Base-by-base conservation (phyloP, 2,113 vertebrate genomes). In the Scopus umbretta region DNA sequence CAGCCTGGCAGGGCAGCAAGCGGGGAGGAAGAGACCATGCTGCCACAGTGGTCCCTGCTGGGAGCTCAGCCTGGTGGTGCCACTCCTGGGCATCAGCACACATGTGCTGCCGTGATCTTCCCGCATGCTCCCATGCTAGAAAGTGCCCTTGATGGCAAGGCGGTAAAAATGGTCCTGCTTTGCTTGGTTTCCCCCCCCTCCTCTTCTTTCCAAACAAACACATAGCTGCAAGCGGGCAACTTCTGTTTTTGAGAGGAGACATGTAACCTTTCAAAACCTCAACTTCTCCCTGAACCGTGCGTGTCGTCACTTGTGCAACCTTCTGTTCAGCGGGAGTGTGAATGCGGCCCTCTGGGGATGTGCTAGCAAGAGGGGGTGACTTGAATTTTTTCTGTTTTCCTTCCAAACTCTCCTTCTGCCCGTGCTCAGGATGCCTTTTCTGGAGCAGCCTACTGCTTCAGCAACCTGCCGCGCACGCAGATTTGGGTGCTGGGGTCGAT, bases 101-200 rank as follows among this genome's bases (percentile, higher is more conserved):
- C 3, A 7, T 7, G 1, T 0, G 1, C 56, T 68, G 81, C 63
- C 3, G 0, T 10, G 52, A 75, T 45, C 62, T 71, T 36, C 58
- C 29, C 0, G 0, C 7, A 1, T 0, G 0, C 23, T 49, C 18
- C 10, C 10, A 2, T 0, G 1, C 19, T 47, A n/a, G 49, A 47
- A 65, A 73, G 34, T 19, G 32, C 16, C 67, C 40, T 56, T 45
- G 72, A 17, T 66, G 67, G 53, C 53, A 25, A 13, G 13, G 66
- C 0, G 0, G 27, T 43, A 36, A 73, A 62, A 72, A 40, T 6
- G 55, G 53, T 52, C 80, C 58, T 0, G 0, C 53, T 92, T 68
- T 83, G 42, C 86, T 55, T 18, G 45, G 1, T 5, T 89, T 90
- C 65, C 66, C 7, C 8, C 22, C 5, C 16, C 6, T 15, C n/a